Evolutionary conservation across 2,113 vertebrate species (phyloP).

Genomic region (Aptenodytes patagonicus): DNA sequence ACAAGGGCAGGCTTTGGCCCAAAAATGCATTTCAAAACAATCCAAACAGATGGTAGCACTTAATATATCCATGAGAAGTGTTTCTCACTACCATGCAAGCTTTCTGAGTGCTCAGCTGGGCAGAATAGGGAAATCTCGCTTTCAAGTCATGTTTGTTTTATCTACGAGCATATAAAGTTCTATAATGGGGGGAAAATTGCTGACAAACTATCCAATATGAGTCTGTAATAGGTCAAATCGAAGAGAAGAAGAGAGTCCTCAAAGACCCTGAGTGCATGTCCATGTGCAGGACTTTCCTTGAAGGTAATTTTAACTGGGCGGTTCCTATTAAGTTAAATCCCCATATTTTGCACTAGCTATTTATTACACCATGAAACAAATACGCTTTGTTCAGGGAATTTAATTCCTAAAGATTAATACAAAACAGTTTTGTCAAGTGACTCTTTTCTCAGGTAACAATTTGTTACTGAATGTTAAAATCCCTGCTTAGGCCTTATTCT

Average conservation of each 20-base stretch:
- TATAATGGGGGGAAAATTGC: not conserved
- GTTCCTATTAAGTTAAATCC: not conserved
- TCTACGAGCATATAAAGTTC: not conserved
- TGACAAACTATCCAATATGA: not conserved
- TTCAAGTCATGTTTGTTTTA: conserved; percentile 38
- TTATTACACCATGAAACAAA: conserved; percentile 3
- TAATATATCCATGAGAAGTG: conserved; percentile 40
- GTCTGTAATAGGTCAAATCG: not conserved
- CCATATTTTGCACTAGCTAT: not conserved
- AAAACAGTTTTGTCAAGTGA: not conserved
- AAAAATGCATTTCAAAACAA: conserved; percentile 60
- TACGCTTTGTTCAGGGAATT: not conserved
- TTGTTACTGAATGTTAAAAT: not conserved
- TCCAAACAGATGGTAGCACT: conserved; percentile 59
- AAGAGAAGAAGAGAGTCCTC: not conserved
- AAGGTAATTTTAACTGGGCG: not conserved
- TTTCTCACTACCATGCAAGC: not conserved
- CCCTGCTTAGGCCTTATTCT: not conserved
- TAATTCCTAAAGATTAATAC: conserved; percentile 16
- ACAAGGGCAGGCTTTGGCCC: conserved; percentile 48
- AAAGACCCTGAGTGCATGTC: not conserved
- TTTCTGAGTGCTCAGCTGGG: not conserved
- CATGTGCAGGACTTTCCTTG: not conserved
- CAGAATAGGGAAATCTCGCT: not conserved
- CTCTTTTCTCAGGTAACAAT: not conserved